A percentile compares a stretch with the other conserved stretches of the same genome.
These are phyloP conservation scores for Ursus arctos DNA, from an alignment of 2,113 vertebrate species.

Conservation along the genomic window DNA sequence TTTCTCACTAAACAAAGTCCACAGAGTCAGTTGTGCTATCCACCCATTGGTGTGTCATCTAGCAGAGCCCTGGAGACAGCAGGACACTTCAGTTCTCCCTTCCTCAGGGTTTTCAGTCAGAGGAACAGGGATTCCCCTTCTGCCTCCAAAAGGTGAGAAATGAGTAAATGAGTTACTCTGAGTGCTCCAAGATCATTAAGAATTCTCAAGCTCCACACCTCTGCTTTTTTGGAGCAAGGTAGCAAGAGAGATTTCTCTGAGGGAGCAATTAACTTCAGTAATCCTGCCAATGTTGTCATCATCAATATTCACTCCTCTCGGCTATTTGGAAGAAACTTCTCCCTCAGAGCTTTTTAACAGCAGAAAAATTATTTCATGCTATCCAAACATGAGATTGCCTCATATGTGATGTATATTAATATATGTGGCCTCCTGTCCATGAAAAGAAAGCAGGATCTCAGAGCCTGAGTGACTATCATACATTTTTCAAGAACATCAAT, in stretches of 20 bases:
- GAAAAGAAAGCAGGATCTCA: neutral
- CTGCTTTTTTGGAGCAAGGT: neutral
- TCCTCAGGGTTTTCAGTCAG: neutral
- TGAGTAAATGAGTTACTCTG: neutral
- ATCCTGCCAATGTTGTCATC: neutral
- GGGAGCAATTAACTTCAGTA: neutral
- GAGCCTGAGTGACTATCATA: neutral
- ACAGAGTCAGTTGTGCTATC: neutral
- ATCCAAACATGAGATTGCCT: slow-evolving; percentile 1
- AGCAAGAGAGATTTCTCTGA: neutral
- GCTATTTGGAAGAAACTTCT: neutral
- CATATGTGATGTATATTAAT: neutral
- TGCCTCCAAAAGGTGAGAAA: neutral
- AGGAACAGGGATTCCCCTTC: neutral
- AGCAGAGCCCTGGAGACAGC: neutral
- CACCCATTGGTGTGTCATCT: neutral
- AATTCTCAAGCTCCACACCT: neutral
- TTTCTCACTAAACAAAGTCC: neutral
- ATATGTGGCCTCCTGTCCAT: neutral
- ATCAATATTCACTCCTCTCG: neutral
- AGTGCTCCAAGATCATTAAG: neutral
- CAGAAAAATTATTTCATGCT: neutral
- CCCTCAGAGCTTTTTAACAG: neutral
- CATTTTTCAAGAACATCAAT: neutral
- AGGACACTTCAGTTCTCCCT: neutral